Percentiles rank a stretch among this genome's conserved stretches.
These are phyloP conservation scores for Pachyuromys duprasi DNA, from an alignment of 2,797 vertebrate genomes.

Conservation along the genomic window DNA sequence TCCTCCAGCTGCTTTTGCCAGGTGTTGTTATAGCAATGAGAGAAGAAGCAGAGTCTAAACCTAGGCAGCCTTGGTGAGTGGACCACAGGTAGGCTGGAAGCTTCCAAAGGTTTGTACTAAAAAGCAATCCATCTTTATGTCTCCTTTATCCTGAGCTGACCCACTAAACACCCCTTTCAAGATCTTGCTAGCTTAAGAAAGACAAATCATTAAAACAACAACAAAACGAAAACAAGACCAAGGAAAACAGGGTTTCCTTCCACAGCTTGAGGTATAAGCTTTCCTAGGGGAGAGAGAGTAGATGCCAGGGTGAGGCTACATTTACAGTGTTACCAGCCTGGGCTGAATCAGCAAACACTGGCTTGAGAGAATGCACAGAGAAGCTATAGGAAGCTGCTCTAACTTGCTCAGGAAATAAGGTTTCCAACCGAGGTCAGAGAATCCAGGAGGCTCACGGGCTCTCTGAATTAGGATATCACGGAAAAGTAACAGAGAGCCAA, in stretches of 20 bases:
- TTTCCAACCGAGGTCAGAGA: neutral
- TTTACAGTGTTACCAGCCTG: rapidly evolving
- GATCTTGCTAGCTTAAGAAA: neutral
- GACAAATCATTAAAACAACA: neutral
- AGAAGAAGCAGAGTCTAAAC: neutral
- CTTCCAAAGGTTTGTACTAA: neutral
- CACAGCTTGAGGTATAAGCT: neutral
- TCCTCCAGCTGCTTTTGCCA: neutral
- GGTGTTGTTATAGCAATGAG: neutral
- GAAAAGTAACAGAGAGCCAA: neutral
- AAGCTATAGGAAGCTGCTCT: neutral
- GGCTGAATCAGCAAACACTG: rapidly evolving
- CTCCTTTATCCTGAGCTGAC: neutral
- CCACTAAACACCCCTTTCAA: neutral
- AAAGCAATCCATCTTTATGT: neutral
- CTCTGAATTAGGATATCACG: neutral
- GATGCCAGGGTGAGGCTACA: neutral
- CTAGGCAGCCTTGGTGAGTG: neutral
- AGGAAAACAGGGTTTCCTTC: neutral
- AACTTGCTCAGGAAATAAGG: neutral
- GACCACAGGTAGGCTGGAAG: neutral
- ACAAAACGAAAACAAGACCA: neutral
- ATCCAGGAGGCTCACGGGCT: neutral
- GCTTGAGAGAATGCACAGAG: neutral
- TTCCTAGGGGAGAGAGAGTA: neutral